A percentile compares a stretch with the other conserved stretches of the same genome.
These are phyloP conservation scores for Rhabdomys pumilio DNA, from an alignment of 2,797 vertebrate species.

Conservation along the genomic window DNA sequence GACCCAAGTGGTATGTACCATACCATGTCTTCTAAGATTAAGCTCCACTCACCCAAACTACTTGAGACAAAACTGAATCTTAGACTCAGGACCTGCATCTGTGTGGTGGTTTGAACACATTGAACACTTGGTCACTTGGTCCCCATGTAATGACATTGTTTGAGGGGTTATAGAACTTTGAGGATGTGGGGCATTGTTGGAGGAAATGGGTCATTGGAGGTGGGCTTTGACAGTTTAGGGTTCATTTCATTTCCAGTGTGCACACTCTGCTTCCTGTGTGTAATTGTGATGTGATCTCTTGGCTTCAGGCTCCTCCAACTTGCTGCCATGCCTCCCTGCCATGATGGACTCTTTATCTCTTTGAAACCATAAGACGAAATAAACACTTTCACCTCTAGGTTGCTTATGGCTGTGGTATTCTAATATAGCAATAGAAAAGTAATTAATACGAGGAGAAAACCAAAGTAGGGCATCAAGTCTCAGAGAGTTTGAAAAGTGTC, in stretches of 20 bases:
- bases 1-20: fast-evolving
- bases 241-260: too few relatives aligned
- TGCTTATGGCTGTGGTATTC: neutral
- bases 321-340: neutral
- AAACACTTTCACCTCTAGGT: neutral
- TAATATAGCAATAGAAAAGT: neutral
- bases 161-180: neutral
- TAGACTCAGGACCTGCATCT: neutral
- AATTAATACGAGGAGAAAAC: neutral
- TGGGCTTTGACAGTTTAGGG: neutral
- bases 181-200: too few relatives aligned
- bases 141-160: neutral
- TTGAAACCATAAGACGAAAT: neutral
- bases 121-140: neutral
- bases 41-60: neutral
- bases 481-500: neutral
- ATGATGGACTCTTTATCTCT: neutral
- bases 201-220: neutral
- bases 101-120: neutral
- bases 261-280: neutral
- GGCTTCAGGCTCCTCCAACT: neutral
- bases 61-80: neutral
- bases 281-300: neutral
- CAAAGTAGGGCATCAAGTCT: neutral
- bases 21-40: neutral